Evolutionary conservation across 2,113 vertebrate genomes (phyloP).

Genomic region (Pholis gunnellus): DNA sequence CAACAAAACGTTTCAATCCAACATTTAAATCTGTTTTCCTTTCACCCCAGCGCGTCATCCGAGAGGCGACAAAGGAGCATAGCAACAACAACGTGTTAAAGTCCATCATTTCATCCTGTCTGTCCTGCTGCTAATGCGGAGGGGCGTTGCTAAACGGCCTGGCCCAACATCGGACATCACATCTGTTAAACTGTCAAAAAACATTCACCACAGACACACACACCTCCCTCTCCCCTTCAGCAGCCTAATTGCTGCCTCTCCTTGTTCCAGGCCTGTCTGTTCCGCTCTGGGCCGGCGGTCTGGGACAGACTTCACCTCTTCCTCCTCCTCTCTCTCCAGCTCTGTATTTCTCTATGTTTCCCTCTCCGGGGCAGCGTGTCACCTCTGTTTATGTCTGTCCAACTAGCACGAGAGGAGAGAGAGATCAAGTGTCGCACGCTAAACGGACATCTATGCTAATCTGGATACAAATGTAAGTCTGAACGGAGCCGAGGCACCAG

Average conservation of each 20-base stretch:
- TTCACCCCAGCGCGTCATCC: neutral
- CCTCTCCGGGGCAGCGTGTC: slow-evolving; percentile 65
- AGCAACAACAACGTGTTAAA: slow-evolving; percentile 51
- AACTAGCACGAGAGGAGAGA: slow-evolving; percentile 40
- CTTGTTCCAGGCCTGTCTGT: slow-evolving; percentile 53
- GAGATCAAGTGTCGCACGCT: slow-evolving; percentile 57
- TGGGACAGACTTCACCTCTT: slow-evolving; percentile 51
- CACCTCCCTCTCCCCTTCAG: slow-evolving; percentile 51
- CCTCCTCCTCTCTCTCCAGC: slow-evolving; percentile 17
- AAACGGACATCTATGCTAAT: slow-evolving; percentile 69
- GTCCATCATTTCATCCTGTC: slow-evolving; percentile 50
- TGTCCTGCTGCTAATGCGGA: slow-evolving; percentile 57
- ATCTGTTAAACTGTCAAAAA: slow-evolving; percentile 71
- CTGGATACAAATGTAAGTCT: slow-evolving; percentile 38
- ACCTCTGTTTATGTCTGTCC: slow-evolving; percentile 60
- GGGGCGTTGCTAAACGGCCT: slow-evolving; percentile 63
- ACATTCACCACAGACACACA: slow-evolving; percentile 23
- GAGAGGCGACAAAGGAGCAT: slow-evolving; percentile 35
- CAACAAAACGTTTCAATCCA: neutral
- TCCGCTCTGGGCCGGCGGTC: slow-evolving; percentile 36
- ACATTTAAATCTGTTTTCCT: neutral
- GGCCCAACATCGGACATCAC: slow-evolving; percentile 67
- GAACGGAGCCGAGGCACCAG: slow-evolving; percentile 16
- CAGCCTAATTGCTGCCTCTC: slow-evolving; percentile 61
- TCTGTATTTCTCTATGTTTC: slow-evolving; percentile 7